A percentile compares a stretch with the other conserved stretches of the same genome.
Conservation (phyloP, 2,888 invertebrate species). For the Tachina lurida region DNA sequence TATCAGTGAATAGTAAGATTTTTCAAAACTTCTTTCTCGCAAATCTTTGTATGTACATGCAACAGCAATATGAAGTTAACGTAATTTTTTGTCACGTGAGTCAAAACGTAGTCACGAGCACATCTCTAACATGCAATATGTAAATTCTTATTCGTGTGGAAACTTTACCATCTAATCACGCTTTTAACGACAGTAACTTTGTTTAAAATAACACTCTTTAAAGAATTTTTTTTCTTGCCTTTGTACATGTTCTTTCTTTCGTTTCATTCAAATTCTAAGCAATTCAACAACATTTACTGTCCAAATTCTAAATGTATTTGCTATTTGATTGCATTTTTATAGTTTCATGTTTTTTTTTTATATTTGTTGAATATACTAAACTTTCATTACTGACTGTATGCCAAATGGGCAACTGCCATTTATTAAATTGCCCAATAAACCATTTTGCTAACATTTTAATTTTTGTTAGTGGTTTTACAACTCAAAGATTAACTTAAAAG, state of each 20-base stretch:
- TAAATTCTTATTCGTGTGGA: neutral
- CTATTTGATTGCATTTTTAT: constrained; percentile 15
- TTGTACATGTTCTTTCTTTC: neutral
- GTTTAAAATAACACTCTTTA: constrained; percentile 27
- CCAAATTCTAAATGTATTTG: constrained; percentile 17
- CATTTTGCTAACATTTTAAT: neutral
- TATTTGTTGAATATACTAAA: neutral
- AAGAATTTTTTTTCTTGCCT: neutral
- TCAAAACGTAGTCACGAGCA: no score
- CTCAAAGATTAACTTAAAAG: no score
- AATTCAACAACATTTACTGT: neutral
- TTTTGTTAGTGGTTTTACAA: no score
- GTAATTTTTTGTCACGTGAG: no score
- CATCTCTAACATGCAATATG: neutral
- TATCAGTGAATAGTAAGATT: no score
- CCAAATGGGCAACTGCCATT: constrained; percentile 6
- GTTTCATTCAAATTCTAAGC: neutral
- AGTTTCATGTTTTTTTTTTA: no score
- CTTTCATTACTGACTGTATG: neutral
- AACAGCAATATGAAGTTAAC: no score
- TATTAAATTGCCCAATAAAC: constrained; percentile 16
- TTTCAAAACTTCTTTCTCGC: no score
- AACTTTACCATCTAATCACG: constrained; percentile 41
- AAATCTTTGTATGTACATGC: no score
- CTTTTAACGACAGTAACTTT: constrained; percentile 46